Evolutionary conservation across 2,888 invertebrate species (phyloP).

Genomic region (Invenusta paracnida): DNA sequence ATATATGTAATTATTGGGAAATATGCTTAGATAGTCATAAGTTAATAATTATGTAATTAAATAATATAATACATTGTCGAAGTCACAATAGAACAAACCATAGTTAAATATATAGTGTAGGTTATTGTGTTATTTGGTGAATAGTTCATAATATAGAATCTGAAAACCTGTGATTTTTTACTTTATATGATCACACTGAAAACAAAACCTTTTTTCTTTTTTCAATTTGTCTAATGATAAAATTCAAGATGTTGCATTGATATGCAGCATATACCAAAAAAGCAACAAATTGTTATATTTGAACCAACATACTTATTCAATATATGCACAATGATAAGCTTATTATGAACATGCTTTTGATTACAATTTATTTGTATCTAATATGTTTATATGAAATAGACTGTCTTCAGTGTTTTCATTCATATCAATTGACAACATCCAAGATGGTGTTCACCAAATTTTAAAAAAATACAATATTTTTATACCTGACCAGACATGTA

Average conservation of each 20-base stretch:
- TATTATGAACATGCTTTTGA: neutral
- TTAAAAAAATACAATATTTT: too few species aligned
- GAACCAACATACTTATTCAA: neutral
- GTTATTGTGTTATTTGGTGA: too few species aligned
- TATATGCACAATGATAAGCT: neutral
- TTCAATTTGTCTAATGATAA: neutral
- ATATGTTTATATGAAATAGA: neutral
- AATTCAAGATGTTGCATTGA: neutral
- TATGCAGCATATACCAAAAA: neutral
- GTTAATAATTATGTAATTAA: too few species aligned
- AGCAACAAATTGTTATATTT: neutral
- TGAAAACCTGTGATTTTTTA: neutral
- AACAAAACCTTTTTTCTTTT: neutral
- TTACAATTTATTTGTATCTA: neutral
- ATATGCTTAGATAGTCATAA: too few species aligned
- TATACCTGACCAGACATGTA: too few species aligned
- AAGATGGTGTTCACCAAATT: conserved; percentile 31
- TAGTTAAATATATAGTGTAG: too few species aligned
- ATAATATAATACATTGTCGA: too few species aligned
- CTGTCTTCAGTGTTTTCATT: neutral
- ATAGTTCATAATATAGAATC: too few species aligned
- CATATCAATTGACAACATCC: neutral
- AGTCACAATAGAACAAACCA: too few species aligned
- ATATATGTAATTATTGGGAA: too few species aligned
- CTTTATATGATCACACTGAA: neutral